A percentile compares a stretch with the other conserved stretches of the same genome.
phyloP scores from a whole-genome alignment of 2,888 invertebrate genomes.

The Ophioninae sp. region DNA sequence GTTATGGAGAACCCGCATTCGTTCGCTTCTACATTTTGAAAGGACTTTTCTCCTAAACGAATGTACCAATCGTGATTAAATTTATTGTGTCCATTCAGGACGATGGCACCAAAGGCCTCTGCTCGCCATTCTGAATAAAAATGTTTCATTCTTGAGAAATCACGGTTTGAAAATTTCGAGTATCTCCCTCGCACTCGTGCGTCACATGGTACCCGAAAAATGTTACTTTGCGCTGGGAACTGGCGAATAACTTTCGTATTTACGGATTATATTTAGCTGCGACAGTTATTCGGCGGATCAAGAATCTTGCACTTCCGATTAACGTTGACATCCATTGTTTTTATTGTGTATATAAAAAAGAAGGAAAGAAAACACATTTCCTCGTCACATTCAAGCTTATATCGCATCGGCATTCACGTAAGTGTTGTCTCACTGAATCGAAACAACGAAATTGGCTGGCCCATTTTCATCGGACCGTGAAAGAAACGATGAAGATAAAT shows the following conservation, averaged over 20 bases:
- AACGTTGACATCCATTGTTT: conserved; percentile 45
- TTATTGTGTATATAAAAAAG: conserved; percentile 52
- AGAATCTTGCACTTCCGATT: conserved; percentile 9
- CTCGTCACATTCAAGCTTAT: conserved; percentile 33
- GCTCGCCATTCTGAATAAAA: too few relatives aligned
- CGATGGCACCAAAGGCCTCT: too few relatives aligned
- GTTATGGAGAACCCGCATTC: too few relatives aligned
- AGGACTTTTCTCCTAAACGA: too few relatives aligned
- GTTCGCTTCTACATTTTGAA: too few relatives aligned
- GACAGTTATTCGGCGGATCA: not conserved
- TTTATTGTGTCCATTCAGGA: too few relatives aligned
- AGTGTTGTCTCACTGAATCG: conserved; percentile 40
- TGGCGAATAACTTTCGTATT: not conserved
- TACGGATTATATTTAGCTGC: not conserved
- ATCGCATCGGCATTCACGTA: conserved; percentile 36
- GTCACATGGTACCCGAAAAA: too few relatives aligned
- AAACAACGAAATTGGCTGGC: conserved; percentile 24
- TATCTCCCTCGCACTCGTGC: too few relatives aligned
- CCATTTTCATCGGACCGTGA: conserved; percentile 30
- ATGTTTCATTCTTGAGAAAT: too few relatives aligned
- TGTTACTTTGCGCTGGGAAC: too few relatives aligned
- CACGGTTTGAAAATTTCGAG: too few relatives aligned
- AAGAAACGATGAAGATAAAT: conserved; percentile 27
- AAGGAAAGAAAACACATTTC: conserved; percentile 13
- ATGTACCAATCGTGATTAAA: too few relatives aligned